Percentiles rank a stretch among this genome's conserved stretches.
phyloP scores from a whole-genome alignment of 2,888 invertebrate species.

The Rambutsinella grinnellia region DNA sequence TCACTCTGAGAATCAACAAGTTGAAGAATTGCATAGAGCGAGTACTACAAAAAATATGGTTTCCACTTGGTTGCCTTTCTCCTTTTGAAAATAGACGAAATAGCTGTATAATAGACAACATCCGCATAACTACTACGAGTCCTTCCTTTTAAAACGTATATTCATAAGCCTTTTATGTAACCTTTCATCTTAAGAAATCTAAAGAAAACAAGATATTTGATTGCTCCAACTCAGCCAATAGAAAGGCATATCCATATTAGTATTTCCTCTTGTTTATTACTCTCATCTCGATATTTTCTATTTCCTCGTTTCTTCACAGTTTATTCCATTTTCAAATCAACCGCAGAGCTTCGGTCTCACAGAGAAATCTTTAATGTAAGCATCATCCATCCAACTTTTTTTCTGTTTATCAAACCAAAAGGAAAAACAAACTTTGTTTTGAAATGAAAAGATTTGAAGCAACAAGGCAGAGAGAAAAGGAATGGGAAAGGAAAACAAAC shows the following conservation, averaged over 20 bases:
- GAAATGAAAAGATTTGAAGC: background rate
- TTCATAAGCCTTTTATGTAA: background rate
- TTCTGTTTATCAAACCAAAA: slow-evolving; percentile 1
- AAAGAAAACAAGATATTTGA: background rate
- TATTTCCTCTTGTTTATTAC: too few species aligned
- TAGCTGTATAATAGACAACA: too few species aligned
- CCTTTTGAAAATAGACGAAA: too few species aligned
- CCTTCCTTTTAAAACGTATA: too few species aligned
- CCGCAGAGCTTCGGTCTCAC: too few species aligned
- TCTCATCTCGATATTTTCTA: too few species aligned
- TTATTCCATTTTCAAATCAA: background rate
- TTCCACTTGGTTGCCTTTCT: background rate
- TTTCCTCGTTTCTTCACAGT: background rate
- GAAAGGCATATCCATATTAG: background rate
- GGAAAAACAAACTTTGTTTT: background rate
- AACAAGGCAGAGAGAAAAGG: background rate
- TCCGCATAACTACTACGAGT: too few species aligned
- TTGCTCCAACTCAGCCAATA: background rate
- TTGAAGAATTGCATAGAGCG: background rate
- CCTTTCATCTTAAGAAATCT: background rate
- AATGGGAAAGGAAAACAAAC: background rate
- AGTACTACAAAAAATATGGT: background rate
- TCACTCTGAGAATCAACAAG: slow-evolving; percentile 28
- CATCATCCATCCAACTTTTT: background rate
- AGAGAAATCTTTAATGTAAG: background rate